Conservation (phyloP, 1,140 invertebrate genomes). For the Acromyrmex charruanus region DNA sequence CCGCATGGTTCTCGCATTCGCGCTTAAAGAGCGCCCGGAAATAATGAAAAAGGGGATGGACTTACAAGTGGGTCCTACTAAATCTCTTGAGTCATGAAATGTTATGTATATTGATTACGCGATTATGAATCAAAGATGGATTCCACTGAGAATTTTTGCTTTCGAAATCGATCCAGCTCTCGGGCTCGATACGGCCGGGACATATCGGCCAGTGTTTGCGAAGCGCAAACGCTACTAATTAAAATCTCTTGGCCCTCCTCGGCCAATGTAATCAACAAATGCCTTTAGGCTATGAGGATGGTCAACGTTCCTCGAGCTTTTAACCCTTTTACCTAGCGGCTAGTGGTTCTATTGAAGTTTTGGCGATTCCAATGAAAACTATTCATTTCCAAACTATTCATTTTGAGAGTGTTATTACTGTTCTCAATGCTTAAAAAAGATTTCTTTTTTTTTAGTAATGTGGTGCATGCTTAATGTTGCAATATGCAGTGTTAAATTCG, state of each 20-base stretch:
- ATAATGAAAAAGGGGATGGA: not conserved
- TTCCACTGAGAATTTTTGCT: constrained; percentile 58
- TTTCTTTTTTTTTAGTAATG: not conserved
- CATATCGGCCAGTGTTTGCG: constrained; percentile 82
- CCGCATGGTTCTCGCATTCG: not conserved
- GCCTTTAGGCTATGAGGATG: constrained; percentile 82
- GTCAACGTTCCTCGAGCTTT: constrained; percentile 77
- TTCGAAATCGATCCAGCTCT: constrained; percentile 39
- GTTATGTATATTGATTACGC: constrained; percentile 29
- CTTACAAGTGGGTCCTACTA: not conserved
- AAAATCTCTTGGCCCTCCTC: constrained; percentile 84
- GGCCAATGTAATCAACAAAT: constrained; percentile 83
- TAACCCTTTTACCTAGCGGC: constrained; percentile 67
- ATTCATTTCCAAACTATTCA: constrained; percentile 2
- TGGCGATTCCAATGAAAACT: not conserved
- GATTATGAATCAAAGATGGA: constrained; percentile 41
- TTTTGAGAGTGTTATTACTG: not conserved
- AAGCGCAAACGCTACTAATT: constrained; percentile 85
- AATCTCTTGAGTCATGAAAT: not conserved
- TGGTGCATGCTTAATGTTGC: not conserved
- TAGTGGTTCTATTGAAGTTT: constrained; percentile 22
- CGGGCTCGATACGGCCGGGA: constrained; percentile 62
- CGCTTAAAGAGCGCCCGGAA: not conserved
- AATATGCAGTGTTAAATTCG: not conserved
- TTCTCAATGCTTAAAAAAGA: not conserved